Base-by-base conservation (phyloP, 1,140 invertebrate species). In the Brachionus calyciflorus region DNA sequence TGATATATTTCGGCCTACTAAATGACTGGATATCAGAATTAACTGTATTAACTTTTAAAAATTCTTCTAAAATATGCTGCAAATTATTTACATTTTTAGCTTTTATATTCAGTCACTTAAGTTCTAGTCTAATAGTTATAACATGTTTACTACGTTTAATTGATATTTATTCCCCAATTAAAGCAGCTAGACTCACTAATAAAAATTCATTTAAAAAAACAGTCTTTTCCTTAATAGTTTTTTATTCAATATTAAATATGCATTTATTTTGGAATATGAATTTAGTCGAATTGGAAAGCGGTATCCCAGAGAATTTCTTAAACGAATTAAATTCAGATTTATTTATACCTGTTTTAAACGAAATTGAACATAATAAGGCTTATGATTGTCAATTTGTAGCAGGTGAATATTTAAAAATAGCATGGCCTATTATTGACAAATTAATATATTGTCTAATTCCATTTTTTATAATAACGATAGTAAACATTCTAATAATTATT, bases 251-350 rank as follows among this genome's bases (percentile, higher is more conserved):
- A 30, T 5, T 73, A 14, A 73, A 73, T 73, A 5, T 41, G 7
- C 69, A 73, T 73, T 49, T 73, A 55, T 73, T 73, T 19, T 73
- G 69, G 69, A 73, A 17, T 17, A 73, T 73, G 69, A 49, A 40
- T 30, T n/a, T 73, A n/a, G 46, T 49, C 17, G 44, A 46, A 26
- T 6, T 73, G 21, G 69, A 73, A n/a, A n/a, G n/a, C n/a, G n/a
- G n/a, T n/a, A n/a, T n/a, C 21, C 26, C 49, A 3, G 5, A 4
- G 3, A 17, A 46, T 17, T 65, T 24, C 10, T 1, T 65, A 41
- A 65, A 41, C 37, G 33, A 33, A 19, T n/a, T 69, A 4, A 4
- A 46, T 41, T n/a, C n/a, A 44, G 21, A n/a, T 4, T 26, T 69
- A 26, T n/a, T 60, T n/a, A n/a, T 33, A 40, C 17, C 55, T 14